These are phyloP conservation scores for Monochamus saltuarius DNA, from an alignment of 1,140 invertebrate genomes.

Conservation along the genomic window DNA sequence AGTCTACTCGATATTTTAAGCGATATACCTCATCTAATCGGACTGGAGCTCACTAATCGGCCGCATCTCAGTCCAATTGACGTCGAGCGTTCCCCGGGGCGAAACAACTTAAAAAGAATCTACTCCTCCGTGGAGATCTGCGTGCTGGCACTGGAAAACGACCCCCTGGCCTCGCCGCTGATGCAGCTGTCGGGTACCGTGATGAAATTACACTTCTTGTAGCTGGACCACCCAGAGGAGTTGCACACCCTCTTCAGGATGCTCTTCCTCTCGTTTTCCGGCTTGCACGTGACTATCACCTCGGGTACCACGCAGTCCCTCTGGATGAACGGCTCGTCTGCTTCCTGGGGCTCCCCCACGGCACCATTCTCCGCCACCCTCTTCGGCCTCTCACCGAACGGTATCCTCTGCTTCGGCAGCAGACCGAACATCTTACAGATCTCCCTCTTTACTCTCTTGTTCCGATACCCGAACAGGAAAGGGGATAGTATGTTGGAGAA, in stretches of 20 bases:
- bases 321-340: conserved; percentile 29
- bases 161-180: conserved; percentile 41
- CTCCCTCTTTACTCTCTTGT: conserved; percentile 72
- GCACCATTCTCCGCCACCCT: conserved; percentile 23
- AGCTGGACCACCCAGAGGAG: conserved; percentile 43
- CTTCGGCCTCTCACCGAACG: conserved; percentile 13
- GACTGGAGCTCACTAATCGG: neutral
- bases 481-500: conserved; percentile 71
- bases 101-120: neutral
- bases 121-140: conserved; percentile 49
- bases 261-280: conserved; percentile 42
- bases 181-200: conserved; percentile 46
- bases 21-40: too few species aligned
- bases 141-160: conserved; percentile 48
- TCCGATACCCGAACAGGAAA: conserved; percentile 77
- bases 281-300: conserved; percentile 45
- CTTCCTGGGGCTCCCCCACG: conserved; percentile 7
- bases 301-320: conserved; percentile 32
- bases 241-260: conserved; percentile 44
- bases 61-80: neutral
- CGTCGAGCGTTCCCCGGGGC: conserved; percentile 4
- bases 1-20: too few species aligned
- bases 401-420: conserved; percentile 29
- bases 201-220: conserved; percentile 49
- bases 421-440: conserved; percentile 62